phyloP scores from a whole-genome alignment of 2,113 vertebrate species.

The Hemiscyllium ocellatum region DNA sequence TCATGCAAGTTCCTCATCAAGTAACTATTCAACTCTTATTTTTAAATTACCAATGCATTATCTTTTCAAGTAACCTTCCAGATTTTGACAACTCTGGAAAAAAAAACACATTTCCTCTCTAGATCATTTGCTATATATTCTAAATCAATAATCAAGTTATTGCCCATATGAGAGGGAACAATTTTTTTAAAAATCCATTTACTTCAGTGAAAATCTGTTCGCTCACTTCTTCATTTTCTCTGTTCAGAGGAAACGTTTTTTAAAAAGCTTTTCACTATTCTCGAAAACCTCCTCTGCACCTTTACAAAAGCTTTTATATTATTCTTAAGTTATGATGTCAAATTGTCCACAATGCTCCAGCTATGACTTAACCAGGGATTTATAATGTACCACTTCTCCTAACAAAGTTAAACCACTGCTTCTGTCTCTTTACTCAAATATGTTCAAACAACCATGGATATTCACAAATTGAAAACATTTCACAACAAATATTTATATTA shows the following conservation, averaged over 20 bases:
- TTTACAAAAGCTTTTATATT: background rate
- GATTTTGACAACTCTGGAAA: background rate
- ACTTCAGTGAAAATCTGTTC: background rate
- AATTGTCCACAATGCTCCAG: background rate
- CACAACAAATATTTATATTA: conserved; percentile 38
- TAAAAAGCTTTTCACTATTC: no score
- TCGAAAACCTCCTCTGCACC: background rate
- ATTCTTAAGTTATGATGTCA: background rate
- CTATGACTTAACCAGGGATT: background rate
- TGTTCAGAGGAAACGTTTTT: background rate
- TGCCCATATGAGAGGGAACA: background rate
- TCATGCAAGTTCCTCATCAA: background rate
- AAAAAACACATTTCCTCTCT: background rate
- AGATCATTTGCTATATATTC: background rate
- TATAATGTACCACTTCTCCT: background rate
- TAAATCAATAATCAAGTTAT: background rate
- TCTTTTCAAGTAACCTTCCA: background rate
- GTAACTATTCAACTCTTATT: background rate
- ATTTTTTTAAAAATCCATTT: background rate
- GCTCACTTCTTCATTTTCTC: background rate
- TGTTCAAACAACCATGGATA: conserved; percentile 34
- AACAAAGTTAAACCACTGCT: background rate
- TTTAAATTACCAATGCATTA: background rate
- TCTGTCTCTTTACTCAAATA: background rate
- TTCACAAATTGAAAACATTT: conserved; percentile 39